Percentiles rank a stretch among this genome's conserved stretches.
phyloP scores from a whole-genome alignment of 2,888 invertebrate genomes.

The Eupithecia dodoneata region DNA sequence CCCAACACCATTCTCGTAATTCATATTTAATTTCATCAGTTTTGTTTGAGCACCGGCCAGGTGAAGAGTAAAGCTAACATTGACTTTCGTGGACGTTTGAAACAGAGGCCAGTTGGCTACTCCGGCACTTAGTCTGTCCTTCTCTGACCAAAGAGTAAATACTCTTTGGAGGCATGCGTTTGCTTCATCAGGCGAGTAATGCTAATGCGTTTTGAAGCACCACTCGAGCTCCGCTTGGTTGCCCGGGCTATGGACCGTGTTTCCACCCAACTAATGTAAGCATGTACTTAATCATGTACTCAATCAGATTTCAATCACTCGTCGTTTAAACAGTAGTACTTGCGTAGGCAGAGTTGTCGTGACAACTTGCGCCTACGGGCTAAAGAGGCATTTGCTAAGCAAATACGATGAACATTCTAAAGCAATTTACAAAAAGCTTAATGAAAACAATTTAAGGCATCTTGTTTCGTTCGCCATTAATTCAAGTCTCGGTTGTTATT shows the following conservation, averaged over 20 bases:
- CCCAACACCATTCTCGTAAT: constrained; percentile 31
- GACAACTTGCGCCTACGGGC: constrained; percentile 5
- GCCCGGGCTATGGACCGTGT: constrained; percentile 58
- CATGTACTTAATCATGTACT: constrained; percentile 33
- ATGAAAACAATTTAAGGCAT: not conserved
- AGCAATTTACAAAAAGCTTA: not conserved
- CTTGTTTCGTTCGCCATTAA: not conserved
- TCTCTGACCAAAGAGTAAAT: constrained; percentile 51
- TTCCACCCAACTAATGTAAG: constrained; percentile 52
- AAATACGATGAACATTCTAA: not conserved
- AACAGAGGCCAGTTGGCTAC: constrained; percentile 44
- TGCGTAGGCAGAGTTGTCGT: constrained; percentile 25
- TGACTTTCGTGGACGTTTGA: constrained; percentile 52
- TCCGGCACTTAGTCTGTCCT: constrained; percentile 50
- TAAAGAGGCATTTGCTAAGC: not conserved
- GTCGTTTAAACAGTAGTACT: constrained; percentile 22
- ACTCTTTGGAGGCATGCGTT: constrained; percentile 50
- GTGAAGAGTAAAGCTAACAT: constrained; percentile 66
- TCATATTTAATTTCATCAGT: constrained; percentile 52
- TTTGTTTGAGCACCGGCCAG: constrained; percentile 59
- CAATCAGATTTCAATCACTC: constrained; percentile 31
- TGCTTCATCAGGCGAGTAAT: constrained; percentile 63
- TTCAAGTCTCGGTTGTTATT: constrained; percentile 17
- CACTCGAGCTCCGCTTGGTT: constrained; percentile 61
- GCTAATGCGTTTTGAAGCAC: constrained; percentile 70